Base-by-base conservation (phyloP, 2,888 invertebrate species). In the Pristionchus mayeri region DNA sequence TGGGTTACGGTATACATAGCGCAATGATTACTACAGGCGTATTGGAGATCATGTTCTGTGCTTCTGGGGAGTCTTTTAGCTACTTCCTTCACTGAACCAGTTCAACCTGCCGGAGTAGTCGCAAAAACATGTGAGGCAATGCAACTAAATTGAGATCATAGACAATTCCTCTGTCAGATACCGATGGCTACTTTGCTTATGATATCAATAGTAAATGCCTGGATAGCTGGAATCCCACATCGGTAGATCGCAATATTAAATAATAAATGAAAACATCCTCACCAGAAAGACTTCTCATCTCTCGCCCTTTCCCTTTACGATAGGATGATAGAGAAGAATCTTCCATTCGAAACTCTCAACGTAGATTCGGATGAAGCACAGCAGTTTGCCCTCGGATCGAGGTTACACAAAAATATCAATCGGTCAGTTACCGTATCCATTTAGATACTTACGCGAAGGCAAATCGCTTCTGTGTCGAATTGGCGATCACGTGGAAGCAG, bases 1-100 rank as follows among this genome's bases (percentile, higher is more conserved):
- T n/a, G 11, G 18, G 18, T 40, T 11, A 40, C 37, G 67, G 27
- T 63, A 16, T 18, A n/a, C 21, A 11, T 7, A 4, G n/a, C 16
- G n/a, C 40, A n/a, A 71, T n/a, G 2, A 7, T 21, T 3, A 21
- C 78, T 34, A 18, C 34, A 81, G 81, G 81, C 81, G n/a, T 81
- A 81, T 44, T 81, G 81, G 81, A 57, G 81, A 81, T 81, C 81
- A 27, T 81, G 81, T 40, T 81, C 81, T 24, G 3, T 81, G 13
- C 40, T 81, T 16, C 40, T 81, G n/a, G 81, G 81, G 24, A 60
- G 44, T 24, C 81, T 81, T 18, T 30, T 81, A 3, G 40, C 81
- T 40, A 34, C 40, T 13, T 81, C 81, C 3, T 81, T 81, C 60
- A 44, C n/a, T 60, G 37, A 13, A 18, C 57, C 81, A 13, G 44